phyloP scores from a whole-genome alignment of 2,113 vertebrate genomes.

The Marmota flaviventris region DNA sequence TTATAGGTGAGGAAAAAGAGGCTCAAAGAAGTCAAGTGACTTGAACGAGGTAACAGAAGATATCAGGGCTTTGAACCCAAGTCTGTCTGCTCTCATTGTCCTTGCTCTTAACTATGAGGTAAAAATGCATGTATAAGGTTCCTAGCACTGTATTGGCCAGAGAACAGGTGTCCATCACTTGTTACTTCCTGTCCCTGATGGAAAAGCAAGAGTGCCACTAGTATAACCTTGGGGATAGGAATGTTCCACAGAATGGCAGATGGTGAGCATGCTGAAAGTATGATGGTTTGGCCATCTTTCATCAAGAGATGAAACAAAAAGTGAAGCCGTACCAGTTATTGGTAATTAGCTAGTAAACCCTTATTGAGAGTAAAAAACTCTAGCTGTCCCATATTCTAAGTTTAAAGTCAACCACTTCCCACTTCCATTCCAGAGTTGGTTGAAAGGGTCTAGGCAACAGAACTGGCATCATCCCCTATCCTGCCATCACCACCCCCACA shows the following conservation, averaged over 20 bases:
- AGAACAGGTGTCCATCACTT: not conserved
- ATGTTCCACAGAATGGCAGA: not conserved
- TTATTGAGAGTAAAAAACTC: not conserved
- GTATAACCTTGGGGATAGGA: not conserved
- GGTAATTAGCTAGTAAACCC: not conserved
- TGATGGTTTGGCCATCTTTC: not conserved
- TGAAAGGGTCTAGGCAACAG: not conserved
- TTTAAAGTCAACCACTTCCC: not conserved
- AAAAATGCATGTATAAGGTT: not conserved
- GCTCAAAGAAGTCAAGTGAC: not conserved
- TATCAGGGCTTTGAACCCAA: not conserved
- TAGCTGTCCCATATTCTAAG: not conserved
- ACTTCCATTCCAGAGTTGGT: not conserved
- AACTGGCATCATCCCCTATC: not conserved
- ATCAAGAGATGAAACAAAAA: not conserved
- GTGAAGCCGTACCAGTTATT: not conserved
- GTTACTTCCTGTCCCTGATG: not conserved
- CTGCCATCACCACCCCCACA: not conserved
- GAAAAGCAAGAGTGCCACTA: not conserved
- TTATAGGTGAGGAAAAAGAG: not conserved
- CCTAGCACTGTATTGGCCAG: not conserved
- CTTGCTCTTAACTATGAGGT: not conserved
- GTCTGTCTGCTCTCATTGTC: not conserved
- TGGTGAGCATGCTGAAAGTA: not conserved
- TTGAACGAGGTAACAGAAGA: not conserved